Evolutionary conservation across 2,888 invertebrate species (phyloP).

Genomic region (Athripsodes cinereus): DNA sequence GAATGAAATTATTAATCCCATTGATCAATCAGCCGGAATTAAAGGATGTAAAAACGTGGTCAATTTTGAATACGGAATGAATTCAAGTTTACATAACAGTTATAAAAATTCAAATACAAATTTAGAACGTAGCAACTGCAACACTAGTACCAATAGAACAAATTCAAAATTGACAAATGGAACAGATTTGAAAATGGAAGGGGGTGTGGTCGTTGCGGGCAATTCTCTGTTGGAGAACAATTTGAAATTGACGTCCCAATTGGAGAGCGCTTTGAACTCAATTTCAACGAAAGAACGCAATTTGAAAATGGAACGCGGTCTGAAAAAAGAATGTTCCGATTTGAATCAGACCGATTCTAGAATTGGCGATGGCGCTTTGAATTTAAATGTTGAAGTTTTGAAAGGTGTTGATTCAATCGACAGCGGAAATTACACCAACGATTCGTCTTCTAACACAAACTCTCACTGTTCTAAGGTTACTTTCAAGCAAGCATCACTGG

Average conservation of each 20-base stretch:
- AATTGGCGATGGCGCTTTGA: not conserved
- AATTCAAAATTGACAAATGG: not conserved
- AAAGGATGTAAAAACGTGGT: not conserved
- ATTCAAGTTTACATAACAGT: not conserved
- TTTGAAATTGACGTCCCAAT: not conserved
- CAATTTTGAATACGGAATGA: not conserved
- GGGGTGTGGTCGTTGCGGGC: not conserved
- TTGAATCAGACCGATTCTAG: not conserved
- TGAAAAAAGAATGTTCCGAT: too few relatives aligned
- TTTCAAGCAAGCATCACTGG: conserved; percentile 57
- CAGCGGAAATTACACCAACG: conserved; percentile 10
- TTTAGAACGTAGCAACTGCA: not conserved
- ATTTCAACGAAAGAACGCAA: not conserved
- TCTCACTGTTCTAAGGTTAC: conserved; percentile 33
- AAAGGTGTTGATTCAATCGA: conserved; percentile 16
- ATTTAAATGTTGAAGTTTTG: conserved; percentile 3
- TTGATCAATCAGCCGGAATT: too few relatives aligned
- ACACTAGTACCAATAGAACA: not conserved
- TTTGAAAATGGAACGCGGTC: not conserved
- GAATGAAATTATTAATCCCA: not conserved
- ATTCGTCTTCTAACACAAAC: not conserved
- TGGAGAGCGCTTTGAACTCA: not conserved
- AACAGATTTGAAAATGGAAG: not conserved
- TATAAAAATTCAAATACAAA: too few relatives aligned
- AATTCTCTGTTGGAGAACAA: not conserved